Conservation (phyloP, 2,797 vertebrate species). For the Micrastur ruficollis region DNA sequence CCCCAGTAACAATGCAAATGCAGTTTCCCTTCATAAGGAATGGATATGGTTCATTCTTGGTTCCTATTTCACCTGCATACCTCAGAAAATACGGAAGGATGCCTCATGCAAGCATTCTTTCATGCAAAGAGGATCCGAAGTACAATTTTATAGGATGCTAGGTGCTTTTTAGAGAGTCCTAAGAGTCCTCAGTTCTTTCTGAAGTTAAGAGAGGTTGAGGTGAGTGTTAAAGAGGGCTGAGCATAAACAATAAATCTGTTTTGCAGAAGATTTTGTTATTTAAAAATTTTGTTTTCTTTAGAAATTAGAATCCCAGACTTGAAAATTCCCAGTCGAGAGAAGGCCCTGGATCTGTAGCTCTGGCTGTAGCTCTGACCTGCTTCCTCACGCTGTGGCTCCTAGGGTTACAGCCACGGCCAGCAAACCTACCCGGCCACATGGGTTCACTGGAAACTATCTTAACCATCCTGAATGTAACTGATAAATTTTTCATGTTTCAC, state of each 20-base stretch:
- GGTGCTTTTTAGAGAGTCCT: not conserved
- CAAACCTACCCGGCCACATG: not conserved
- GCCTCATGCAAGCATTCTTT: not conserved
- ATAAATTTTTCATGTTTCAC: not conserved
- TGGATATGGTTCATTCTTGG: not conserved
- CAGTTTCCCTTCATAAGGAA: not conserved
- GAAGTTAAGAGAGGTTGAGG: not conserved
- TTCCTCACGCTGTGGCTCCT: not conserved
- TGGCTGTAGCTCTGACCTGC: not conserved
- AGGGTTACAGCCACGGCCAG: accelerated
- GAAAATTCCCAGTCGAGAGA: not conserved
- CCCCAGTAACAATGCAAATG: not conserved
- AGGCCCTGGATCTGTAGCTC: not conserved
- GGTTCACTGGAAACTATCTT: not conserved
- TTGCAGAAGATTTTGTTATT: not conserved
- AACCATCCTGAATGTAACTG: not conserved
- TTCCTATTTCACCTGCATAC: not conserved
- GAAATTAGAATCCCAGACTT: not conserved
- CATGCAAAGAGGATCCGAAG: not conserved
- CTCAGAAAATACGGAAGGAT: not conserved
- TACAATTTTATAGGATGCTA: not conserved
- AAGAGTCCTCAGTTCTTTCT: not conserved
- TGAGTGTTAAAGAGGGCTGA: not conserved
- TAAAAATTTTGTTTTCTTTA: not conserved
- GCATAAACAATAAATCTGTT: not conserved